A percentile compares a stretch with the other conserved stretches of the same genome.
Evolutionary conservation across 92 coral and sea anemone species (phyloP).

Genomic region (Plumapathes pennacea): DNA sequence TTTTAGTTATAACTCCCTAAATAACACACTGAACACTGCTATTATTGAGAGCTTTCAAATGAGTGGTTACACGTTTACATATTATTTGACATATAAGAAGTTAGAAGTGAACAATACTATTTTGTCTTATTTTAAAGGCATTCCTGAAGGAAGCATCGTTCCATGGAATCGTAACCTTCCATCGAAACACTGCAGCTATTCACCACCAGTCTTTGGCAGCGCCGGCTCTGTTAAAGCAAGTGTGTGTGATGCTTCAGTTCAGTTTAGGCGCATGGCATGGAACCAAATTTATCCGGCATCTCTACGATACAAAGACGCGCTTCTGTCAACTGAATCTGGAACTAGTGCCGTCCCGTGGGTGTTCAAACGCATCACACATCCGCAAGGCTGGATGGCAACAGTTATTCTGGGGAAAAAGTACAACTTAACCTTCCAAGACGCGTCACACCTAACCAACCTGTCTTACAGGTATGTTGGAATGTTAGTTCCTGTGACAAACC

Average conservation of each 20-base stretch:
- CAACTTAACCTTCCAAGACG: conserved; percentile 55
- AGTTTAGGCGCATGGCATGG: conserved; percentile 85
- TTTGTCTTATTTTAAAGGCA: no score
- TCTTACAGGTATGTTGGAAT: conserved; percentile 60
- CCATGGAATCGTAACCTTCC: conserved; percentile 87
- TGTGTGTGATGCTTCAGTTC: conserved; percentile 59
- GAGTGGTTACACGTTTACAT: no score
- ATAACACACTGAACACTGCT: no score
- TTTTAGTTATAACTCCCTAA: no score
- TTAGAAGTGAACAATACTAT: no score
- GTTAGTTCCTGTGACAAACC: no score
- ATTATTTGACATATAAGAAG: no score
- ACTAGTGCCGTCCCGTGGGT: conserved; percentile 72
- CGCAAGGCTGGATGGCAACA: conserved; percentile 79
- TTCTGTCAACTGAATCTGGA: conserved; percentile 72
- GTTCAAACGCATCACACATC: conserved; percentile 66
- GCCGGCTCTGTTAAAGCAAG: conserved; percentile 58
- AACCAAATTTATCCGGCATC: conserved; percentile 66
- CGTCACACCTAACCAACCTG: conserved; percentile 79
- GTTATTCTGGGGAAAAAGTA: conserved; percentile 71
- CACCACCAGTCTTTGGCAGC: conserved; percentile 61
- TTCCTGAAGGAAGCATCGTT: conserved; percentile 78
- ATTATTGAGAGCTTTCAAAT: no score
- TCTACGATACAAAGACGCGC: conserved; percentile 51
- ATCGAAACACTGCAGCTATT: conserved; percentile 66